These are phyloP conservation scores for Gasterosteus nipponicus DNA, from an alignment of 2,113 vertebrate species.

Conservation along the genomic window DNA sequence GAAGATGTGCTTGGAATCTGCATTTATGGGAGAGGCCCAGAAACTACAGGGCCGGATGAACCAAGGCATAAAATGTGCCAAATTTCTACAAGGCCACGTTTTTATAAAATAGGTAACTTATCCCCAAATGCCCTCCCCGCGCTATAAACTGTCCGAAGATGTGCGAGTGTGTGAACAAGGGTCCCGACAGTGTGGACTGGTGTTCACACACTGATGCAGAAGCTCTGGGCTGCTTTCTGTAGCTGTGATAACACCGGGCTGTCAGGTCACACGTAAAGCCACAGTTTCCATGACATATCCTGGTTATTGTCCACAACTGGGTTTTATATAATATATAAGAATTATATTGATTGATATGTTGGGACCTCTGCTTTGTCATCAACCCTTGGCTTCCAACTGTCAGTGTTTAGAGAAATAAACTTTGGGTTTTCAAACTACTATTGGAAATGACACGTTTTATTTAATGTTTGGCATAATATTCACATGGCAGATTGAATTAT, in stretches of 20 bases:
- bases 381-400: background rate
- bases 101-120: conserved; percentile 48
- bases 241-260: conserved; percentile 24
- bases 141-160: conserved; percentile 45
- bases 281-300: conserved; percentile 19
- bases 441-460: background rate
- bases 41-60: conserved; percentile 49
- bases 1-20: conserved; percentile 27
- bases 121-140: conserved; percentile 32
- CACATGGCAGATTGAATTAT: background rate
- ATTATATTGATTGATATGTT: background rate
- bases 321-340: conserved; percentile 2
- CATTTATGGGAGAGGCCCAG: conserved; percentile 44
- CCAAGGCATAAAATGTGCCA: conserved; percentile 53
- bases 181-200: conserved; percentile 51
- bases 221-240: conserved; percentile 49
- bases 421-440: background rate
- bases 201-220: conserved; percentile 58
- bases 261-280: conserved; percentile 4
- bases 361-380: background rate
- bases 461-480: background rate
- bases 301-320: conserved; percentile 25
- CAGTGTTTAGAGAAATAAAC: background rate
- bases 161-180: conserved; percentile 57
- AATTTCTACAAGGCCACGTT: conserved; percentile 49